Evolutionary conservation across 2,113 vertebrate genomes (phyloP), one percentile per base, ranked within the genome.

Genomic region (Thymallus thymallus): DNA sequence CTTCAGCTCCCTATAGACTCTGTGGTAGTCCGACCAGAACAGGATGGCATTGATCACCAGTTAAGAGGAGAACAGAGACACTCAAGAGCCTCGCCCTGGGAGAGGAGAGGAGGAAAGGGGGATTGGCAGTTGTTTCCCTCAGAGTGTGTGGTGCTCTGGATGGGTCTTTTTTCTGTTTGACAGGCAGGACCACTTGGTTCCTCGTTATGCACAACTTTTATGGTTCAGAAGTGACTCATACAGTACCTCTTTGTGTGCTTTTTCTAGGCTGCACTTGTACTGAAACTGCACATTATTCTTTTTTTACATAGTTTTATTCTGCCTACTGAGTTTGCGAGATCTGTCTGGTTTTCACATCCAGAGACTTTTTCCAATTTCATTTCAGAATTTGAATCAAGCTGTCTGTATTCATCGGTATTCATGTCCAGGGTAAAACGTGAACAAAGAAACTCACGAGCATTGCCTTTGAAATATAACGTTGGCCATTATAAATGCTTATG

Each of bases 31-130:
- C 79, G 76, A 85, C 87, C 84, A 85, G 48, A 18, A 14, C 48
- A 51, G 48, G 3, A 16, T 51, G 12, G 23, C 88, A 88, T 89
- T 85, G 90, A 88, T 90, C 86, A 82, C 80, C n/a, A 60, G 82
- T 85, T 88, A 79, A 87, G 84, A 86, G 83, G 77, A 81, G 84
- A 41, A 41, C 35, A 41, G 35, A 41, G 35, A 41, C 85, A 77
- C 74, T 65, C 78, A 64, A 64, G 24, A 14, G 29, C 24, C 14
- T 16, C 3, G 12, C 83, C 71, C 69, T 80, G 78, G 77, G 81
- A 29, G 29, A 64, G 60, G 74, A 75, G 81, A 81, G 84, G 78
- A 82, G 82, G 60, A 23, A 23, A 24, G 60, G 22, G 75, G 83
- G 83, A 82, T 74, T 86, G 85, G 79, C 86, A 81, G 77, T 78